Conservation (phyloP, 2,113 vertebrate genomes). For the Pollimyrus isidori region DNA sequence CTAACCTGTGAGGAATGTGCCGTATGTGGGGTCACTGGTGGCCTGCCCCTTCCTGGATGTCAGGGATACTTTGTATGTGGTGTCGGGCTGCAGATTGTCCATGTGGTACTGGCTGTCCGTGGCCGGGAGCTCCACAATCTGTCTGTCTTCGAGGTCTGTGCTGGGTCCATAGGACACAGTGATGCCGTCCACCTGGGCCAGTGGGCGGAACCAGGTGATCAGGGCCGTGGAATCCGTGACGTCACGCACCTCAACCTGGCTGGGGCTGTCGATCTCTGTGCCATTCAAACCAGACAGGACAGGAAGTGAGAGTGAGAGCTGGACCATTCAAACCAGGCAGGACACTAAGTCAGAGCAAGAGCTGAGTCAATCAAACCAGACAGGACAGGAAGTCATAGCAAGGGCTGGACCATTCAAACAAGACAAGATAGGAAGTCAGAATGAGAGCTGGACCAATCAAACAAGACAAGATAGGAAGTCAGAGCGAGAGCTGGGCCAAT, state of each 20-base stretch:
- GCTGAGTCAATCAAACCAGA: constrained; percentile 42
- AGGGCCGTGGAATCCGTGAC: constrained; percentile 84
- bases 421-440: not conserved
- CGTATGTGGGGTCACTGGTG: constrained; percentile 68
- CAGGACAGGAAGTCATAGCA: not conserved
- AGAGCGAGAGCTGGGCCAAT: too few species aligned
- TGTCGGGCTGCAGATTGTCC: constrained; percentile 75
- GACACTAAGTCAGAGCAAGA: not conserved
- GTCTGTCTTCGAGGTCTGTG: constrained; percentile 61
- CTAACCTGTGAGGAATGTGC: constrained; percentile 82
- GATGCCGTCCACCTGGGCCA: constrained; percentile 76
- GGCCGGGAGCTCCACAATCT: constrained; percentile 67
- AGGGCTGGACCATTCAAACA: too few species aligned
- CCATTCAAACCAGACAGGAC: not conserved
- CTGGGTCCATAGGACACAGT: constrained; percentile 75
- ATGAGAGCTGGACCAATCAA: not conserved
- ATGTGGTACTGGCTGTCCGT: constrained; percentile 84
- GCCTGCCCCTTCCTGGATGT: constrained; percentile 67
- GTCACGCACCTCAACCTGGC: constrained; percentile 81
- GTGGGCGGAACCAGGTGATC: constrained; percentile 85
- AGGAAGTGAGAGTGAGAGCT: constrained; percentile 42
- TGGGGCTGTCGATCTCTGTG: constrained; percentile 82
- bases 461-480: too few species aligned
- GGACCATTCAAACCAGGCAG: not conserved
- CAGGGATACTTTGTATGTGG: constrained; percentile 79